A percentile compares a stretch with the other conserved stretches of the same genome.
Conservation (phyloP, 2,888 invertebrate species). For the Athripsodes cinereus region DNA sequence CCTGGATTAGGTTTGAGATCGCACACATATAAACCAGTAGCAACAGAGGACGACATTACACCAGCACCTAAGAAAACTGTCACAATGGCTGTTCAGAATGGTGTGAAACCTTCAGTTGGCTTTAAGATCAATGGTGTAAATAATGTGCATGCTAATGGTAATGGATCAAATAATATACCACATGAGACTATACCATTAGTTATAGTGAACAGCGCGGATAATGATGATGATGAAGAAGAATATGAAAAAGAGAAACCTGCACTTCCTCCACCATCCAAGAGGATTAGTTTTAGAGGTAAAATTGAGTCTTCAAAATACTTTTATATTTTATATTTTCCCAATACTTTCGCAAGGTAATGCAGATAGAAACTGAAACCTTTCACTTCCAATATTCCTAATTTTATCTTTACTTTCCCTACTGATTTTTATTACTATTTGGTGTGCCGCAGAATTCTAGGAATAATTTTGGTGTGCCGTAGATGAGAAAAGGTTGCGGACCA, state of each 20-base stretch:
- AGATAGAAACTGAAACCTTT: no score
- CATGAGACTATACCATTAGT: conserved; percentile 12
- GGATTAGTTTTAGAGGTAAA: conserved; percentile 55
- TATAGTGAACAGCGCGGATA: conserved; percentile 13
- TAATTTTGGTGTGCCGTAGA: no score
- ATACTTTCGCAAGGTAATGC: no score
- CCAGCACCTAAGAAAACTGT: conserved; percentile 32
- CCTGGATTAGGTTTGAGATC: conserved; percentile 40
- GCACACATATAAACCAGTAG: conserved; percentile 49
- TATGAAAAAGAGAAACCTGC: conserved; percentile 17
- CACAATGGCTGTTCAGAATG: conserved; percentile 23
- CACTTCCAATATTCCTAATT: no score
- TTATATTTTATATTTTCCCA: no score
- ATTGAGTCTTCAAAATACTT: no score
- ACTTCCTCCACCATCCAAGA: conserved; percentile 37
- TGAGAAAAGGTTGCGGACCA: no score
- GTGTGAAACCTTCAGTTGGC: conserved; percentile 21
- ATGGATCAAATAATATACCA: not conserved
- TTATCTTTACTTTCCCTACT: no score
- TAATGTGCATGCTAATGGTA: conserved; percentile 2
- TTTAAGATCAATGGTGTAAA: conserved; percentile 20
- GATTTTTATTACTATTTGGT: no score
- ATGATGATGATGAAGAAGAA: conserved; percentile 2
- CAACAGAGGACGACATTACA: conserved; percentile 36
- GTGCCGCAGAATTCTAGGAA: no score